Evolutionary conservation across 2,797 vertebrate species (phyloP).

Genomic region (Anabacerthia variegaticeps): DNA sequence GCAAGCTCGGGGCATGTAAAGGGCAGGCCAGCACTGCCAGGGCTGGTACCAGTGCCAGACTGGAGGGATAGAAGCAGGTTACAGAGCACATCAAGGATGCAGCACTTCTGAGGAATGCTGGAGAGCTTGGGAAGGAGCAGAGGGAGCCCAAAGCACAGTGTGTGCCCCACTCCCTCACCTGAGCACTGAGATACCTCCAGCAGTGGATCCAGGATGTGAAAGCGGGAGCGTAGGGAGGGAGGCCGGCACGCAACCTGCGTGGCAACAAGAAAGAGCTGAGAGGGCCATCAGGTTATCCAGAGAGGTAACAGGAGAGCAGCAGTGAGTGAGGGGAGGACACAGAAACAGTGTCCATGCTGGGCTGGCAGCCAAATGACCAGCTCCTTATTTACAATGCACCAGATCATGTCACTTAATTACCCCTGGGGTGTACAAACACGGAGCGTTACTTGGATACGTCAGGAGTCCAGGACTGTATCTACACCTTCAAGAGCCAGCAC

Average conservation of each 20-base stretch:
- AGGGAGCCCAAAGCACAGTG: not conserved
- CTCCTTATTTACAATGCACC: slow-evolving; percentile 33
- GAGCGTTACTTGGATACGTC: not conserved
- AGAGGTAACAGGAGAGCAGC: not conserved
- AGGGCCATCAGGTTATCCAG: not conserved
- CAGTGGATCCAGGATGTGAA: slow-evolving; percentile 88
- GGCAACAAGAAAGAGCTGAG: slow-evolving; percentile 10
- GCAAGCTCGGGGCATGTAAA: rapidly evolving
- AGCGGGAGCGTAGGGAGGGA: slow-evolving; percentile 81
- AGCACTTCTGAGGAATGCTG: not conserved
- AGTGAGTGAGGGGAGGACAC: not conserved
- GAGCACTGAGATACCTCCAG: slow-evolving; percentile 83
- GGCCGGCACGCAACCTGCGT: slow-evolving; percentile 82
- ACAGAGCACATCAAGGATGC: rapidly evolving
- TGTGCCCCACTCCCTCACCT: slow-evolving; percentile 70
- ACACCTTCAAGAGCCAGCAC: not conserved
- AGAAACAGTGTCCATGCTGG: not conserved
- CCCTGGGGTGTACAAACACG: not conserved
- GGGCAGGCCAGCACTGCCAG: not conserved
- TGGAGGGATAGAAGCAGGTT: not conserved
- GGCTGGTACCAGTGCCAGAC: not conserved
- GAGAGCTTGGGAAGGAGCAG: not conserved
- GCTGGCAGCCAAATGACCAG: slow-evolving; percentile 25
- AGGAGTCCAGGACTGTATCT: not conserved
- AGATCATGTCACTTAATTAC: slow-evolving; percentile 33